These are phyloP conservation scores for Notamacropus eugenii DNA, from an alignment of 2,797 vertebrate genomes.

Conservation along the genomic window DNA sequence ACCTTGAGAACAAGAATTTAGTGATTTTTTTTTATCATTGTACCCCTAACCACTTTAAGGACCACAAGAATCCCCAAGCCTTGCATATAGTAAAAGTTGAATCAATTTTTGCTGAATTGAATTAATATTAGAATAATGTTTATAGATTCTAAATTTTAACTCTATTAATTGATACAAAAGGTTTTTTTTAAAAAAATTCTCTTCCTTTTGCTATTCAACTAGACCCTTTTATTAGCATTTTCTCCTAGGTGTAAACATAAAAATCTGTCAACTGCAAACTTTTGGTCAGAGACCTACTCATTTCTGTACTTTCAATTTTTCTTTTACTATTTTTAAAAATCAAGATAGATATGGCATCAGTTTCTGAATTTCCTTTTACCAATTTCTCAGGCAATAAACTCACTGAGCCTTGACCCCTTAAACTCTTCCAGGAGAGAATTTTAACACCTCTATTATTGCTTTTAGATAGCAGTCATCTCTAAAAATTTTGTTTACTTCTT, in stretches of 20 bases:
- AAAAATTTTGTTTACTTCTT: conserved; percentile 50
- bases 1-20: not conserved
- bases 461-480: conserved; percentile 27
- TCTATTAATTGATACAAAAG: not conserved
- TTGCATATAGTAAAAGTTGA: not conserved
- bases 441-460: conserved; percentile 51
- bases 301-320: conserved; percentile 31
- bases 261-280: conserved; percentile 5
- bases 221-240: not conserved
- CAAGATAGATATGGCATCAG: conserved; percentile 53
- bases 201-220: conserved; percentile 16
- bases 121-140: conserved; percentile 30
- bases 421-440: conserved; percentile 48
- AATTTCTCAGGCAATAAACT: conserved; percentile 38
- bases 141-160: conserved; percentile 43
- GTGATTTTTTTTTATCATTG: not conserved
- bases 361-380: conserved; percentile 70
- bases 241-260: not conserved
- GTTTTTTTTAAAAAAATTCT: not conserved
- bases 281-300: conserved; percentile 63
- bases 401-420: conserved; percentile 48
- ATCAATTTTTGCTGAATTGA: not conserved
- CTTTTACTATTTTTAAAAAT: conserved; percentile 50
- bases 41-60: not conserved
- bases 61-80: not conserved